Evolutionary conservation across 2,113 vertebrate genomes (phyloP).

Genomic region (Oceanites oceanicus): DNA sequence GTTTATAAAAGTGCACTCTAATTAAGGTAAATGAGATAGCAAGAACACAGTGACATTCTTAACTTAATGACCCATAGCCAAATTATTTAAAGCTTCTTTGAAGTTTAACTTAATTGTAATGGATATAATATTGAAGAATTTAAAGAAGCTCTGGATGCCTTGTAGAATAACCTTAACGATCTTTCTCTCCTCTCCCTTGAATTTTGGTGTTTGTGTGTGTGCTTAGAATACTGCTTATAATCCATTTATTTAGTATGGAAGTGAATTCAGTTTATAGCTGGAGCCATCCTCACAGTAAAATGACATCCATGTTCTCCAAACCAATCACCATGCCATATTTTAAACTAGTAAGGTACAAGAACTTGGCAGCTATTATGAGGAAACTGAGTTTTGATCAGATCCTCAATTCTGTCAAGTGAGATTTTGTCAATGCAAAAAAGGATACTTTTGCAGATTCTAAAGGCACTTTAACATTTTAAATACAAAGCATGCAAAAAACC

Average conservation of each 20-base stretch:
- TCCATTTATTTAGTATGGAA: background rate
- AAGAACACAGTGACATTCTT: constrained; percentile 62
- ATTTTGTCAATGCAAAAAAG: background rate
- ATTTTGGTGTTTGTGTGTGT: background rate
- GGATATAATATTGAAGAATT: constrained; percentile 4
- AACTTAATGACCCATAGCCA: constrained; percentile 55
- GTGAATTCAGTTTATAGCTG: background rate
- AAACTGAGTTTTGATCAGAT: background rate
- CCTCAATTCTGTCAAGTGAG: background rate
- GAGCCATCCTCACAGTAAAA: background rate
- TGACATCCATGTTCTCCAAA: background rate
- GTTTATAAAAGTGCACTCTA: constrained; percentile 38
- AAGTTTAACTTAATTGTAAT: constrained; percentile 55
- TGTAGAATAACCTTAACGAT: constrained; percentile 4
- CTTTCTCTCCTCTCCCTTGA: background rate
- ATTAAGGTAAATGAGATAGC: constrained; percentile 65
- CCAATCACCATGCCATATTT: background rate
- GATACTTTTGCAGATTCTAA: background rate
- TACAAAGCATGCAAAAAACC: background rate
- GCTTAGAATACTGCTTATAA: background rate
- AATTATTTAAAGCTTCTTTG: constrained; percentile 55
- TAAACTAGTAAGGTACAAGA: background rate
- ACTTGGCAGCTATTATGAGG: background rate
- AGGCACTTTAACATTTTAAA: background rate
- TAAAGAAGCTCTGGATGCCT: background rate